Evolutionary conservation across 1,140 invertebrate genomes (phyloP).

Genomic region (Dufourea novaeangliae): DNA sequence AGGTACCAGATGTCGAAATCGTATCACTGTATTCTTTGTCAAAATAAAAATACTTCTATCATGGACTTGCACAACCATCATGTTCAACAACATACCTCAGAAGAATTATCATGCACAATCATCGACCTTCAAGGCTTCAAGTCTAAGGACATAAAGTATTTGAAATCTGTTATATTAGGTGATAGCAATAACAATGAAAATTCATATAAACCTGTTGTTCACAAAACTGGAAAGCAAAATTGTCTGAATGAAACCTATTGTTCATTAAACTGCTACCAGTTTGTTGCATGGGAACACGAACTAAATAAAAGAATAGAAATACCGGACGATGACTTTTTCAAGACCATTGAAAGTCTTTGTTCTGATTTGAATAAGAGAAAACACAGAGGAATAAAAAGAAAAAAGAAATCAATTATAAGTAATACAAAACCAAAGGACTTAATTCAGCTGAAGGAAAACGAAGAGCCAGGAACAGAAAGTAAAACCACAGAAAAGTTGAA

Average conservation of each 20-base stretch:
- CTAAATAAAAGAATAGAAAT: slow-evolving; percentile 62
- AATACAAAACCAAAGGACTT: not conserved
- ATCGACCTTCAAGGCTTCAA: slow-evolving; percentile 65
- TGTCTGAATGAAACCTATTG: slow-evolving; percentile 16
- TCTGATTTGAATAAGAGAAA: slow-evolving; percentile 53
- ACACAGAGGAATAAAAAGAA: slow-evolving; percentile 40
- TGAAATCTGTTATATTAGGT: not conserved
- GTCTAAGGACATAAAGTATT: not conserved
- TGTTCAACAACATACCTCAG: slow-evolving; percentile 60
- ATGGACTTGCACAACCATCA: slow-evolving; percentile 70
- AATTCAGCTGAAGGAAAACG: not conserved
- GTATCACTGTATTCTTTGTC: slow-evolving; percentile 60
- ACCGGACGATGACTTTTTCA: slow-evolving; percentile 58
- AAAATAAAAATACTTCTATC: not conserved
- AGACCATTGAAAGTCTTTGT: slow-evolving; percentile 56
- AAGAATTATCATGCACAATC: slow-evolving; percentile 70
- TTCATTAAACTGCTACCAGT: slow-evolving; percentile 21
- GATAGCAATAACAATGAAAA: slow-evolving; percentile 22
- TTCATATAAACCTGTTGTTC: not conserved
- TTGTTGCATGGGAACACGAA: slow-evolving; percentile 56
- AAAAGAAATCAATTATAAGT: not conserved
- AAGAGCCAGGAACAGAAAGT: not conserved
- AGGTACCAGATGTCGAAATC: not conserved
- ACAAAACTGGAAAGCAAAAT: not conserved
- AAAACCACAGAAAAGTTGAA: not conserved